Evolutionary conservation across 2,888 invertebrate species (phyloP), one percentile per base, ranked within the genome.

Genomic region (Philonicus albiceps): DNA sequence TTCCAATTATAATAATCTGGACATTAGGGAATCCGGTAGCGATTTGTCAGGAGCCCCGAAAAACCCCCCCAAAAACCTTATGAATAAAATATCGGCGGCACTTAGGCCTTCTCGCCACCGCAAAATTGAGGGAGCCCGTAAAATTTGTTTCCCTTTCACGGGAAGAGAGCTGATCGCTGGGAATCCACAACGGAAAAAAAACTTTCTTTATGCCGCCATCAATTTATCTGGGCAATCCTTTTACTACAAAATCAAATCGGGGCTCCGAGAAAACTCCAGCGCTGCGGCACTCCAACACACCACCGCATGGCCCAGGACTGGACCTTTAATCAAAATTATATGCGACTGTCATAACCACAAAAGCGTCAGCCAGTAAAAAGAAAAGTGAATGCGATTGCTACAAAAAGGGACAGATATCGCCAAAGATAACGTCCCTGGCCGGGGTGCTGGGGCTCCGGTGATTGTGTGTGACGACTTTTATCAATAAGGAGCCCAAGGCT

Each of bases 301-400:
- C 13, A 1, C 16, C 40, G 64, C 19, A 22, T 22, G 19, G 8
- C 11, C 64, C 27, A 43, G 40, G 37, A 80, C 22, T 22, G 53
- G 53, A 53, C 53, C 53, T 80, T 80, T 72, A 83, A 83, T 83
- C 83, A 83, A 83, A 83, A 83, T 83, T 83, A 83, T 80, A 80
- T 43, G 80, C 80, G 53, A 53, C 80, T 80, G 80, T 80, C 80
- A 80, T 83, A 72, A 83, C 83, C 83, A 83, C 83, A 83, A 83
- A 55, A 83, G 72, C 83, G 72, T 64, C 16, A 80, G 53, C 80
- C 49, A 80, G 22, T 30, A 80, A 64, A 78, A 83, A 83, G 37
- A 34, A 83, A 83, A 83, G 83, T 83, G 83, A 83, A 64, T 83
- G 83, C 72, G 83, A 83, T 83, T 83, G 83, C 83, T 83, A 83